Evolutionary conservation across 2,113 vertebrate genomes (phyloP).

Genomic region (Chitala chitala): DNA sequence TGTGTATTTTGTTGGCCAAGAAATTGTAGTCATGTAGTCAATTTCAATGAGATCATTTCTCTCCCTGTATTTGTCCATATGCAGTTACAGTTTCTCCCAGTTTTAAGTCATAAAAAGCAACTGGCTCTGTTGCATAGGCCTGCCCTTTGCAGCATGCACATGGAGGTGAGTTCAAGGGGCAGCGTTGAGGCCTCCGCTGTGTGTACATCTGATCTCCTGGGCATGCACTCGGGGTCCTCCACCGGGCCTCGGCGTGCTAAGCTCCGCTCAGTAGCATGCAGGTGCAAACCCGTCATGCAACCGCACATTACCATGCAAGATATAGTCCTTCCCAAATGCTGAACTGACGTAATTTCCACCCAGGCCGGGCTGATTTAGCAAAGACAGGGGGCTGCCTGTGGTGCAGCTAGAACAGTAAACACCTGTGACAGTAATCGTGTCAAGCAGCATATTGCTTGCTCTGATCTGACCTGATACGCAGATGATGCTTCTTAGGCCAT

Average conservation of each 20-base stretch:
- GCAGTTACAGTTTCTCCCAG: not conserved
- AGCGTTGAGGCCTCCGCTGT: not conserved
- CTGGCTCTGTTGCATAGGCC: constrained; percentile 3
- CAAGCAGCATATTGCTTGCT: constrained; percentile 46
- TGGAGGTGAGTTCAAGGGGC: constrained; percentile 3
- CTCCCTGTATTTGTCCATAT: not conserved
- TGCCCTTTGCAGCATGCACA: constrained; percentile 21
- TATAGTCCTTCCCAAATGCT: not conserved
- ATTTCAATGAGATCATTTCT: too few relatives aligned
- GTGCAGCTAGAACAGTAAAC: constrained; percentile 38
- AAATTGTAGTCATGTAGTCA: too few relatives aligned
- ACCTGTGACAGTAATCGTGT: constrained; percentile 62
- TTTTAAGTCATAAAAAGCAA: constrained; percentile 20
- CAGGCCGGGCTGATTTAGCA: not conserved
- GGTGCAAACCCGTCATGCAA: constrained; percentile 13
- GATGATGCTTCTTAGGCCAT: constrained; percentile 50
- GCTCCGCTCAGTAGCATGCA: not conserved
- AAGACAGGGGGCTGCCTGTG: constrained; percentile 12
- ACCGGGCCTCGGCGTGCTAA: not conserved
- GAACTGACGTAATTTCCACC: not conserved
- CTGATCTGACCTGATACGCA: constrained; percentile 56
- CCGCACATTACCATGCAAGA: not conserved
- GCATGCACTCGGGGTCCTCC: not conserved
- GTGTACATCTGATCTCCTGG: not conserved
- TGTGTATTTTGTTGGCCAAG: not conserved